Evolutionary conservation across 2,113 vertebrate species (phyloP).

Genomic region (Noctilio leporinus): DNA sequence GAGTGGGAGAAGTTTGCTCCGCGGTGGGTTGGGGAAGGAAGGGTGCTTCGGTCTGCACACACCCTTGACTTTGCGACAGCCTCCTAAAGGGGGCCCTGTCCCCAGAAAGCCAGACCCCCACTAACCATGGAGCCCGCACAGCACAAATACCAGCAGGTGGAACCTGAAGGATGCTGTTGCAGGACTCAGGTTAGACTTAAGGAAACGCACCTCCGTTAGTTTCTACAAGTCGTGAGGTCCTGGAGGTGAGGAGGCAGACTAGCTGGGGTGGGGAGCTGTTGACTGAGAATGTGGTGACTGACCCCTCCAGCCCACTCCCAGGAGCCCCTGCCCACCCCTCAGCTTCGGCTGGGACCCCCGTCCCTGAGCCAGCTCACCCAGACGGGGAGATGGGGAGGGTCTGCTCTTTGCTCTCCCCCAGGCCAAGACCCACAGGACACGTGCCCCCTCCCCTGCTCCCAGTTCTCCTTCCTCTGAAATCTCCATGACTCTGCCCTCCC

Average conservation of each 20-base stretch:
- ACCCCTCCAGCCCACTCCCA: no score
- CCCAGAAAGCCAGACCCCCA: background rate
- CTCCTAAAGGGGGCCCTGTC: background rate
- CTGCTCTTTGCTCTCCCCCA: background rate
- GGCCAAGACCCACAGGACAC: background rate
- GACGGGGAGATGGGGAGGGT: background rate
- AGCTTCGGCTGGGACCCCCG: background rate
- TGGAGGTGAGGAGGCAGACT: background rate
- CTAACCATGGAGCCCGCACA: rapidly evolving
- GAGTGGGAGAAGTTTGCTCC: background rate
- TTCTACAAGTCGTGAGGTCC: no score
- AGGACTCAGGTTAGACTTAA: background rate
- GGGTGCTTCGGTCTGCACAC: background rate
- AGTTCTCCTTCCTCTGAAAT: background rate
- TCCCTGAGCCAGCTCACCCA: background rate
- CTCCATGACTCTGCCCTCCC: background rate
- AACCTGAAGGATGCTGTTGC: background rate
- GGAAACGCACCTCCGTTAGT: background rate
- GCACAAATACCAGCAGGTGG: rapidly evolving
- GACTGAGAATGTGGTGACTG: rapidly evolving
- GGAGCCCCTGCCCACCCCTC: background rate
- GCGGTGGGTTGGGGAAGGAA: background rate
- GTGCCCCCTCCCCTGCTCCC: rapidly evolving
- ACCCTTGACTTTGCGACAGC: background rate
- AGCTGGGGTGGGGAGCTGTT: background rate